Evolutionary conservation across 2,888 invertebrate genomes (phyloP).

Genomic region (Agriopis aurantiaria): DNA sequence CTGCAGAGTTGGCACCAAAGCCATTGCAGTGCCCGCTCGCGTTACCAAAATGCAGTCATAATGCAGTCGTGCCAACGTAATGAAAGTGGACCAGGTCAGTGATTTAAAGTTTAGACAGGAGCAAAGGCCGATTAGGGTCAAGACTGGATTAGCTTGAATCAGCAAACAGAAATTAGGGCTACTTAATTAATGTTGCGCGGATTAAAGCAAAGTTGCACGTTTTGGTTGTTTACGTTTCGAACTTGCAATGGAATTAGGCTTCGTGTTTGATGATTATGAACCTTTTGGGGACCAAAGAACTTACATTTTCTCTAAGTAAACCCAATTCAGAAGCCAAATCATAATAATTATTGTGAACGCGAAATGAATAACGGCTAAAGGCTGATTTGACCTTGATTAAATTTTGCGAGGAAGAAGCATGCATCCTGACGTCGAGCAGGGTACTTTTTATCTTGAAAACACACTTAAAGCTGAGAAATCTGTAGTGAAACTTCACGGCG

Average conservation of each 20-base stretch:
- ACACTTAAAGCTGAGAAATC: too few species aligned
- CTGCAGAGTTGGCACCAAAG: constrained; percentile 36
- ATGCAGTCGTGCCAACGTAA: constrained; percentile 54
- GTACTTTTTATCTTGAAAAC: too few species aligned
- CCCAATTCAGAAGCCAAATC: neutral
- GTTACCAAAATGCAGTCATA: constrained; percentile 63
- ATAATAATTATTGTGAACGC: neutral
- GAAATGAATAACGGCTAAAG: neutral
- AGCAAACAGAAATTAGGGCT: constrained; percentile 20
- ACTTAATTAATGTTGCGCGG: constrained; percentile 20
- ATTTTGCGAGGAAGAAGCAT: neutral
- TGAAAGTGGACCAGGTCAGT: constrained; percentile 38
- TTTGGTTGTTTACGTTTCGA: neutral
- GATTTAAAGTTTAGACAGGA: constrained; percentile 39
- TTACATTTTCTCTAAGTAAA: neutral
- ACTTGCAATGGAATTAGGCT: neutral
- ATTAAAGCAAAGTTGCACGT: constrained; percentile 5
- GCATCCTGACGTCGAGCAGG: too few species aligned
- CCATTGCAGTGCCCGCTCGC: constrained; percentile 51
- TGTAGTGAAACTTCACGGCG: too few species aligned
- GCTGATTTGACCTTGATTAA: neutral
- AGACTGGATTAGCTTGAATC: constrained; percentile 24
- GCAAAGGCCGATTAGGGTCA: constrained; percentile 24
- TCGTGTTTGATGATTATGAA: neutral
- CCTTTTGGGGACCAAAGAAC: neutral